Base-by-base conservation (phyloP, 1,140 invertebrate species). In the Zophobas atratus region DNA sequence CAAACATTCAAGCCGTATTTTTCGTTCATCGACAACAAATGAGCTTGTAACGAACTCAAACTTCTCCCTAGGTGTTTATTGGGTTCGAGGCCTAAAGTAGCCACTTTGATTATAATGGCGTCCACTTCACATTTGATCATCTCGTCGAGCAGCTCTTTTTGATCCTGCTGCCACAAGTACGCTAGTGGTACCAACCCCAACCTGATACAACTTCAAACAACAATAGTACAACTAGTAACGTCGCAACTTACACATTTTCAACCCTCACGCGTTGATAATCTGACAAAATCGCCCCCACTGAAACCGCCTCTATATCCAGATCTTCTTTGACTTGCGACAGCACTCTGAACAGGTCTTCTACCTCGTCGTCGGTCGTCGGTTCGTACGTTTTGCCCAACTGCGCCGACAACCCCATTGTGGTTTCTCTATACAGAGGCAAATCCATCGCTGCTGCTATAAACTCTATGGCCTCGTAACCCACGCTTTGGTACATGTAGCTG, bases 401-500 rank as follows among this genome's bases (percentile, higher is more conserved):
- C 49, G 78, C 70, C 0, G 81, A 82, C 34, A 79, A 70, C 8
- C 80, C 88, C 92, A 90, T 88, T 93, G 88, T 86, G 92, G 86
- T 38, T 82, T 94, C 92, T 81, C 96, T 90, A 86, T 95, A 99
- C 2, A 99, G 87, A 6, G 98, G 98, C 76, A 99, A 87, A 1
- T 92, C 94, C 92, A 99, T 95, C 1, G 98, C 98, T 87, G 98
- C 93, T 48, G 97, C 95, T 87, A 98, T 96, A 77, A 95, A 90
- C 72, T 95, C 92, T 80, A 99, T 94, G 39, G 95, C 96, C 90
- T 98, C 94, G 88, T 98, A 95, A 5, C 98, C 99, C 70, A 99
- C 98, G 70, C 97, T 98, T 89, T 99, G 98, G 86, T 99, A 99
- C 98, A 99, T 99, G 85, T 97, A 99, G 85, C 98, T 99, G 88